phyloP scores from a whole-genome alignment of 2,113 vertebrate species.

The Plectropomus leopardus region DNA sequence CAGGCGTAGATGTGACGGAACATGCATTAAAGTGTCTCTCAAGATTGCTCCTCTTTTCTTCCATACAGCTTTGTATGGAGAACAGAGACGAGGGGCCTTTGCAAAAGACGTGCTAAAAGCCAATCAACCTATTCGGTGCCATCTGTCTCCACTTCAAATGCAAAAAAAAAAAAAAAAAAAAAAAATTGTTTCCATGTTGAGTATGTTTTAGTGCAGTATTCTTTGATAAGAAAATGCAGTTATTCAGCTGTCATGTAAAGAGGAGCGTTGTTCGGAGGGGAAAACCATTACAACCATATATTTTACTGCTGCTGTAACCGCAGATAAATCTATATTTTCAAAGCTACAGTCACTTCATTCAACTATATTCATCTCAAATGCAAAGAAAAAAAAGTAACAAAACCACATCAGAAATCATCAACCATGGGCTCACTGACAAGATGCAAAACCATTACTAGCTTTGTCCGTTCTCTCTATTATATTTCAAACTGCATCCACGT shows the following conservation, averaged over 20 bases:
- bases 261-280: slow-evolving; percentile 27
- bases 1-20: slow-evolving; percentile 63
- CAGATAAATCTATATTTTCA: slow-evolving; percentile 32
- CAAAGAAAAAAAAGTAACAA: slow-evolving; percentile 9
- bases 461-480: slow-evolving; percentile 7
- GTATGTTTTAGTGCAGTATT: slow-evolving; percentile 47
- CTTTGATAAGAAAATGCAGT: slow-evolving; percentile 45
- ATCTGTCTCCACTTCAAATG: slow-evolving; percentile 68
- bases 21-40: slow-evolving; percentile 67
- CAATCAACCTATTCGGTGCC: slow-evolving; percentile 74
- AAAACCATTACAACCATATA: background rate
- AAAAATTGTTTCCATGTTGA: slow-evolving; percentile 42
- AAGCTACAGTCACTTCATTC: slow-evolving; percentile 17
- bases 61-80: slow-evolving; percentile 31
- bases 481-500: background rate
- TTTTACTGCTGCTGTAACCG: slow-evolving; percentile 38
- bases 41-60: slow-evolving; percentile 48
- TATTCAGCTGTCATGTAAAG: slow-evolving; percentile 34
- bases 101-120: slow-evolving; percentile 62
- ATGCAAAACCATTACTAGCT: slow-evolving; percentile 22
- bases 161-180: slow-evolving; percentile 29
- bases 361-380: background rate
- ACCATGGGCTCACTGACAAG: slow-evolving; percentile 20
- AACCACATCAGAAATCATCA: slow-evolving; percentile 20
- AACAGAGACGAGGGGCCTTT: slow-evolving; percentile 38